Evolutionary conservation across 2,797 vertebrate genomes (phyloP), one percentile per base, ranked within the genome.

Genomic region (Xenopus petersii): DNA sequence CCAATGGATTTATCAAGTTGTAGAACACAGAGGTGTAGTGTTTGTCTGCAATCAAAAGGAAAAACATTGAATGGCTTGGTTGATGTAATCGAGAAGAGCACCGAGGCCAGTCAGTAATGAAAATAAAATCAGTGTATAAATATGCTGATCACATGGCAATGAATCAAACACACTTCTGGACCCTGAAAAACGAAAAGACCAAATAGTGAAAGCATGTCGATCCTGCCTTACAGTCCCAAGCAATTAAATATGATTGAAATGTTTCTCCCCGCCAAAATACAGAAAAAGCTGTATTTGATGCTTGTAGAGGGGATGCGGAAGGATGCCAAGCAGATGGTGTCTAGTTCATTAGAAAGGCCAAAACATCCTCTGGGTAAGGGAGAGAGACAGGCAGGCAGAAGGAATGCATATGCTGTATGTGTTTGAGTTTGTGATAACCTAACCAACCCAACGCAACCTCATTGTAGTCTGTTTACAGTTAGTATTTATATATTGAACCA

Each of bases 111-210:
- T 67, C 67, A 59, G 74, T 66, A 59, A 65, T 70, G 64, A 72
- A 68, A 62, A 72, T 63, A 51, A 64, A 72, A 72, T 77, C 58
- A 67, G 67, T 77, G 64, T 33, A 77, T 59, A 68, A 77, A 77
- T 72, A 72, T 71, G 75, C 75, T 72, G 69, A 77, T 72, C 64
- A 77, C 70, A 77, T 72, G 75, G 64, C 75, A 46, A 77, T 67
- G 64, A 77, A 72, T 72, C 70, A 77, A 77, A 77, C 69, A 67
- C 64, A 67, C 56, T 36, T 66, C 48, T 71, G 10, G 33, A 76
- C 59, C 21, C 61, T 59, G 74, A 70, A 75, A 75, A 75, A 75
- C 67, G 70, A 75, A 55, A 71, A 24, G 58, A 60, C 49, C 6
- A 26, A 75, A 75, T 42, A n/a, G 5, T 42, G 36, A 42, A 42